Percentiles rank a stretch among this genome's conserved stretches.
These are phyloP conservation scores for Cordilura impudica DNA, from an alignment of 2,888 invertebrate genomes.

Conservation along the genomic window DNA sequence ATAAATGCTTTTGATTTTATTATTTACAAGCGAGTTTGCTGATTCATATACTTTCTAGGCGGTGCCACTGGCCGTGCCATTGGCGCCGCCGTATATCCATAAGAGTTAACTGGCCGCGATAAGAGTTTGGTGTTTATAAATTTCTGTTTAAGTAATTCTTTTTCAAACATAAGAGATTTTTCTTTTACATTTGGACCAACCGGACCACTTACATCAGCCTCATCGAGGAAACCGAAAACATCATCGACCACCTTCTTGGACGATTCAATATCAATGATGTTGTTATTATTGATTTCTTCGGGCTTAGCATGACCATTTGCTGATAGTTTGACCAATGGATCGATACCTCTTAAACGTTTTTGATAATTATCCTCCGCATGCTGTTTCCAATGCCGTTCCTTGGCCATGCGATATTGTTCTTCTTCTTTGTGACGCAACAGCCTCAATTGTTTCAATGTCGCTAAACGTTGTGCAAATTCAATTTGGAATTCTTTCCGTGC, in stretches of 20 bases:
- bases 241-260: conserved; percentile 83
- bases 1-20: background rate
- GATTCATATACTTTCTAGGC: conserved; percentile 48
- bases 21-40: conserved; percentile 59
- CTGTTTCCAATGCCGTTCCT: conserved; percentile 82
- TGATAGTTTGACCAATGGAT: conserved; percentile 66
- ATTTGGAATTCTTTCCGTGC: conserved; percentile 77
- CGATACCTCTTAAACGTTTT: conserved; percentile 81
- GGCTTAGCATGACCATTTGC: conserved; percentile 7
- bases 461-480: conserved; percentile 71
- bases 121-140: conserved; percentile 76
- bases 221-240: conserved; percentile 83
- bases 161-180: conserved; percentile 77
- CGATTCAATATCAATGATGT: conserved; percentile 77
- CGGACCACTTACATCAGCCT: conserved; percentile 79
- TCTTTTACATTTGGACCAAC: conserved; percentile 76
- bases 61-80: background rate
- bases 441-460: conserved; percentile 63
- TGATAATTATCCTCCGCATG: conserved; percentile 85
- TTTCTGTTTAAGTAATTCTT: conserved; percentile 73
- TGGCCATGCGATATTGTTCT: conserved; percentile 81
- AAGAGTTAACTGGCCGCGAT: conserved; percentile 76
- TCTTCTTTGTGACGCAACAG: conserved; percentile 81
- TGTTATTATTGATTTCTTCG: conserved; percentile 68
- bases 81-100: conserved; percentile 66